phyloP scores from a whole-genome alignment of 2,113 vertebrate species.

The Coryphaenoides rupestris region DNA sequence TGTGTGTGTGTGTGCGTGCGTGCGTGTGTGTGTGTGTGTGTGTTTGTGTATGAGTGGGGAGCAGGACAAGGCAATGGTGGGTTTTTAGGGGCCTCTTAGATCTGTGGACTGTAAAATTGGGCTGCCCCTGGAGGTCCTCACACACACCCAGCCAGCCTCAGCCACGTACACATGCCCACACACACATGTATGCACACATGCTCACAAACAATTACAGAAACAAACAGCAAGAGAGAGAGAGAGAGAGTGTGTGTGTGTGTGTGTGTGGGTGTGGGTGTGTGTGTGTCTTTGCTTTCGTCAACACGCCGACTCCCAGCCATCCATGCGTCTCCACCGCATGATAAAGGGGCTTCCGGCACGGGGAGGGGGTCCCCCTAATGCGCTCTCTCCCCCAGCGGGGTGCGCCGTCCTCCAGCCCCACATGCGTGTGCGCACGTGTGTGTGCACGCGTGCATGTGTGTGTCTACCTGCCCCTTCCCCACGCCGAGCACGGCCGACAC shows the following conservation, averaged over 20 bases:
- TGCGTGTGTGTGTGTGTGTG: conserved; percentile 7
- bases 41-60: background rate
- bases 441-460: too few species aligned
- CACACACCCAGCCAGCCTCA: conserved; percentile 10
- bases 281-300: too few species aligned
- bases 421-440: too few species aligned
- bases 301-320: conserved; percentile 38
- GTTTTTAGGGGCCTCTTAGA: background rate
- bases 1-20: background rate
- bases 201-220: conserved; percentile 24
- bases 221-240: background rate
- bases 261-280: too few species aligned
- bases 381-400: conserved; percentile 48
- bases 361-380: conserved; percentile 53
- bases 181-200: background rate
- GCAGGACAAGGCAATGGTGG: too few species aligned
- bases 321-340: conserved; percentile 32
- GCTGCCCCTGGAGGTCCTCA: background rate
- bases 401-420: conserved; percentile 18
- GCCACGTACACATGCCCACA: conserved; percentile 6
- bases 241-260: background rate
- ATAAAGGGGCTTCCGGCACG: conserved; percentile 46
- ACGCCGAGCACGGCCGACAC: conserved; percentile 43
- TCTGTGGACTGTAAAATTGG: conserved; percentile 13
- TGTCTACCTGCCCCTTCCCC: conserved; percentile 23